Evolutionary conservation across 64 coral and sea anemone genomes (phyloP), one percentile per base, ranked within the genome.

Genomic region (Stichodactyla mertensii): DNA sequence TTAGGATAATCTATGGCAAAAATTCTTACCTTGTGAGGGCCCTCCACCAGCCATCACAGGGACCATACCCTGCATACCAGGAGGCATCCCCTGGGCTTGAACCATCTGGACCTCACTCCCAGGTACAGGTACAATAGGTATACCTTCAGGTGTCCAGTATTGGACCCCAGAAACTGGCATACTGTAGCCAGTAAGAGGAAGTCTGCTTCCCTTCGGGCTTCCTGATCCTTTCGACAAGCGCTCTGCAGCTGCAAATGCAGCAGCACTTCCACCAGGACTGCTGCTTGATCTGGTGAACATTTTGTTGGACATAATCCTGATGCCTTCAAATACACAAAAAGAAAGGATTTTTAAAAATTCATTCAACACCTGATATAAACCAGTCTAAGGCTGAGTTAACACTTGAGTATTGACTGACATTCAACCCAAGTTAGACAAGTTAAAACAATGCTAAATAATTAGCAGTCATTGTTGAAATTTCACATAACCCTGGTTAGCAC

Each of bases 241-340:
- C 20, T 81, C 78, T 1, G 78, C 78, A 74, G 78, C 78, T 28
- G 78, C 78, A 81, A 81, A 81, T 6, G 78, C 78, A 81, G 78
- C 51, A 81, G 78, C 78, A 81, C 78, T 81, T 55, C 52, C 78
- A 81, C 89, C 89, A 54, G 89, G 89, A 28, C 89, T 90, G 16
- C 89, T 90, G 26, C 70, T 78, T 56, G 89, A 90, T 52, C 89
- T 64, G 13, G 26, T 58, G 26, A 90, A 86, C 77, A 84, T 57
- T 20, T 85, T 90, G 71, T 79, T 90, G 55, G 89, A 85, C 89
- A 90, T 90, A 12, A 90, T 90, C 79, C 70, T 85, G 18, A 90
- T 90, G 5, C 89, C 89, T 90, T 52, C 1, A 86, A 52, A 61
- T 8, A 55, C 24, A 64, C 14, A 53, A 18, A 5, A 74, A 26